Base-by-base conservation (phyloP, 2,797 vertebrate species). In the Protonibea diacanthus region DNA sequence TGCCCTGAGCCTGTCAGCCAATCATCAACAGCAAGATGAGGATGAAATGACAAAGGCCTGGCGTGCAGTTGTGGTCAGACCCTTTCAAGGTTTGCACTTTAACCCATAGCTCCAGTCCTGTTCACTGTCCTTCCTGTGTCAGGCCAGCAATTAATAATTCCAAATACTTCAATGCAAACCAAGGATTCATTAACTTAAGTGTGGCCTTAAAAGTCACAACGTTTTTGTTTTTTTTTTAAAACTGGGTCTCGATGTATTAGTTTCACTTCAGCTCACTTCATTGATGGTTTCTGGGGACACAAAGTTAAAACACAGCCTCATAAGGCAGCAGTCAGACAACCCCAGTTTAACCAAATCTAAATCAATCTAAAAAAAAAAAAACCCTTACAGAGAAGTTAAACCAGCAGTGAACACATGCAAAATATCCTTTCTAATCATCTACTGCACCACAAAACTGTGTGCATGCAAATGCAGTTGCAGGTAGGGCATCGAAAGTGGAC, bases 11-110 rank as follows among this genome's bases (percentile, higher is more conserved):
- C 58, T 55, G 71, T 71, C 81, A 80, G 64, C n/a, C 5, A 40
- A 80, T 80, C 78, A 71, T 49, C 72, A 57, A 56, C 58, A 65
- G 23, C 20, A 56, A 42, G 63, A 78, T 61, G 84, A 80, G 42
- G 38, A 66, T 17, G 52, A 75, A 52, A 49, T 18, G 71, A 66
- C 63, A 51, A 29, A 55, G 52, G 57, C 40, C 38, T 11, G 56
- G 56, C 20, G 5, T 33, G 71, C 42, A 25, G 76, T 64, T 59
- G 18, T 18, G 59, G 29, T 65, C 33, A 17, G 23, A 76, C 1
- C 7, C 38, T 40, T 45, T 61, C 10, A 44, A 33, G 13, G 49
- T 70, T 13, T 44, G 49, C 15, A 29, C 59, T 48, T 42, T 3
- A 62, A 33, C 47, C 20, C 18, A n/a, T 6, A 66, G 48, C 9